Base-by-base conservation (phyloP, 2,797 vertebrate species). In the Pyrocephalus nanus region DNA sequence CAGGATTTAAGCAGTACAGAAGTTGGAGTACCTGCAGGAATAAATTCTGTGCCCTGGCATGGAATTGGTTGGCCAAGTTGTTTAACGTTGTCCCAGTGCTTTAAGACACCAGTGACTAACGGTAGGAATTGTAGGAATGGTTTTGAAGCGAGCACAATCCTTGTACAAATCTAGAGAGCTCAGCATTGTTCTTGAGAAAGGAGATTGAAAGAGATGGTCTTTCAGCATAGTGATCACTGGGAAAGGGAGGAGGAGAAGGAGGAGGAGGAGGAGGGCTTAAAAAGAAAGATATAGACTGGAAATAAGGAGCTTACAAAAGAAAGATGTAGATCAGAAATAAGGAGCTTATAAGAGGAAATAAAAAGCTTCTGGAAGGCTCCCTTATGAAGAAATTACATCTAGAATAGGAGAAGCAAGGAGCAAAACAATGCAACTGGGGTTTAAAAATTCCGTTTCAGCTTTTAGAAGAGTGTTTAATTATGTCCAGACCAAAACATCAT, bases 381-480 rank as follows among this genome's bases (percentile, higher is more conserved):
- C 13, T 81, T 54, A 43, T 34, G 51, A 95, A 78, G 36, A 82
- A 87, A 91, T 70, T 82, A 34, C 16, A 27, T 72, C 32, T 84
- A 78, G 36, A 66, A 72, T 3, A 80, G 78, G 60, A 77, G 75
- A 87, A 87, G 13, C 12, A 57, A 54, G 67, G 67, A 84, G 7
- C 15, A 88, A 92, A 93, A 64, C 77, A 91, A 65, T 66, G 47
- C n/a, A 81, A 36, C 34, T 43, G 58, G 66, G 32, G 65, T 86
- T 81, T 80, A 30, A 40, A 81, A 47, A 81, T 85, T 73, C 40
- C 15, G 14, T 34, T 74, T 22, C 17, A 61, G 18, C 69, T 92
- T 85, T 87, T 76, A 65, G n/a, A 65, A n/a, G 14, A 73, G 22
- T 61, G n/a, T 85, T 95, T 71, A 73, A 57, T 94, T 92, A 71